Conservation (phyloP, 2,797 vertebrate species). For the Selene dorsalis region DNA sequence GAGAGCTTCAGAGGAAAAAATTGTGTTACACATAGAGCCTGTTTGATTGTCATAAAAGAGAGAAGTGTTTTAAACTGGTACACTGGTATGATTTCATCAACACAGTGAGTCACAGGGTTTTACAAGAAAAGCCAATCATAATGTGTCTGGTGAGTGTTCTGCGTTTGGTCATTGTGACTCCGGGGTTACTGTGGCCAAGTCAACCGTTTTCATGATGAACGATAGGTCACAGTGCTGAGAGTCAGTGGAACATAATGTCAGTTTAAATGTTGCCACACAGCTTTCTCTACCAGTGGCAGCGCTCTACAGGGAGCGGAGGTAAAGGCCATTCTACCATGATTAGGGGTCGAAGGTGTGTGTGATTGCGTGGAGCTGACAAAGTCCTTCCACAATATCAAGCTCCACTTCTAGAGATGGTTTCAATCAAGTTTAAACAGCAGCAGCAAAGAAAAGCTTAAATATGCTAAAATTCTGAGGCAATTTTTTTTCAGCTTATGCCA, state of each 20-base stretch:
- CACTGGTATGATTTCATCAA: constrained; percentile 51
- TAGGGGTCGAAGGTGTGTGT: constrained; percentile 71
- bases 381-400: constrained; percentile 74
- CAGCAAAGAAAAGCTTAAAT: constrained; percentile 81
- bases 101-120: constrained; percentile 45
- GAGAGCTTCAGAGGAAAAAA: constrained; percentile 36
- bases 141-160: constrained; percentile 47
- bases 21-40: constrained; percentile 42
- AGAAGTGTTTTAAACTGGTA: constrained; percentile 46
- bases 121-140: constrained; percentile 68
- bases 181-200: constrained; percentile 73
- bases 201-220: constrained; percentile 77
- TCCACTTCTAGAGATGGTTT: constrained; percentile 69
- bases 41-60: constrained; percentile 72
- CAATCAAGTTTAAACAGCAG: constrained; percentile 82
- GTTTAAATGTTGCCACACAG: constrained; percentile 78
- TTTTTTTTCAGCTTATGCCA: constrained; percentile 75
- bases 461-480: constrained; percentile 82
- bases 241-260: constrained; percentile 78
- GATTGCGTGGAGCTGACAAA: constrained; percentile 71
- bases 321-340: constrained; percentile 81
- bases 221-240: constrained; percentile 82
- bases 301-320: constrained; percentile 77
- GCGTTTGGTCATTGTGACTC: constrained; percentile 69
- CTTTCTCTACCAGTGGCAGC: constrained; percentile 69